Conservation (phyloP, 1,140 invertebrate genomes). For the Eciton burchellii region DNA sequence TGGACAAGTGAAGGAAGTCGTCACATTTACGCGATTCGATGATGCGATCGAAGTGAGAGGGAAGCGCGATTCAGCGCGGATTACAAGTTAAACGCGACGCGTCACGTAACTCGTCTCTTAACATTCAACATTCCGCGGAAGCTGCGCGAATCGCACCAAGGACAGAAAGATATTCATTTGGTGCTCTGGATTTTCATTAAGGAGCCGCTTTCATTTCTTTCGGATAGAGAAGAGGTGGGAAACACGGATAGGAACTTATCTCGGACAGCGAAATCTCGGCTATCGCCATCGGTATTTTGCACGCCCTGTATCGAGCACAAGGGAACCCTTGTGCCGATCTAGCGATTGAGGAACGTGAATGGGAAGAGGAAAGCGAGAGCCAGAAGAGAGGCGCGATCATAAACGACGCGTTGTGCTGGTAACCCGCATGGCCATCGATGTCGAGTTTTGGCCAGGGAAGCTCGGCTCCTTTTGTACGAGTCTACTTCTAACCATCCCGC, state of each 20-base stretch:
- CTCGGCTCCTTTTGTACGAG: slow-evolving; percentile 18
- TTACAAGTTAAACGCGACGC: too few relatives aligned
- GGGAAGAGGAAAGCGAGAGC: neutral
- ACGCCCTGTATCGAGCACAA: slow-evolving; percentile 62
- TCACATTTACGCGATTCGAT: too few relatives aligned
- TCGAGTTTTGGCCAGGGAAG: slow-evolving; percentile 49
- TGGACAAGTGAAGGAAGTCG: too few relatives aligned
- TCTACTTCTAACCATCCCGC: slow-evolving; percentile 19
- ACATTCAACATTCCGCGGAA: neutral
- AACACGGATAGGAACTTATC: slow-evolving; percentile 63
- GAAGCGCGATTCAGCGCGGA: too few relatives aligned
- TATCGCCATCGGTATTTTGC: slow-evolving; percentile 70
- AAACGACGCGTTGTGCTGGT: slow-evolving; percentile 54
- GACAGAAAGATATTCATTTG: neutral
- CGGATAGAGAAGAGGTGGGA: neutral
- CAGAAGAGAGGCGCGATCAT: slow-evolving; percentile 20
- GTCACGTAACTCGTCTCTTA: too few relatives aligned
- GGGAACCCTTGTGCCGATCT: slow-evolving; percentile 56
- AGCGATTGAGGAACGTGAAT: slow-evolving; percentile 26
- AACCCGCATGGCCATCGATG: slow-evolving; percentile 41
- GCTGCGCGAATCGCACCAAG: neutral
- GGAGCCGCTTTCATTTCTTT: slow-evolving; percentile 17
- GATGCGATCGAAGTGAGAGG: too few relatives aligned
- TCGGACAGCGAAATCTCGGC: slow-evolving; percentile 61
- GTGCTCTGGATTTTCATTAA: slow-evolving; percentile 31